Evolutionary conservation across 2,888 invertebrate genomes (phyloP).

Genomic region (Polyommatus icarus): DNA sequence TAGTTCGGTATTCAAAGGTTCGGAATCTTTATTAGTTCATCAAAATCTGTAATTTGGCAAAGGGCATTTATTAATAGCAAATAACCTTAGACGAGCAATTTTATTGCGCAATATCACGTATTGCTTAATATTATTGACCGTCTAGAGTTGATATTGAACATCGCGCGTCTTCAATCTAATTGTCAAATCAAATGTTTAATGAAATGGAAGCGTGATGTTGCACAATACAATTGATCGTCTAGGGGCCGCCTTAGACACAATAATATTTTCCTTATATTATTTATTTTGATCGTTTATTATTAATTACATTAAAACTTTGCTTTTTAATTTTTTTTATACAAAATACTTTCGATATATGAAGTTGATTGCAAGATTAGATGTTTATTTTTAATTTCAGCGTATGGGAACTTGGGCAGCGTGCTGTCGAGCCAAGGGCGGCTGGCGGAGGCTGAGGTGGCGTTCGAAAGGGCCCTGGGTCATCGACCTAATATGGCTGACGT

Average conservation of each 20-base stretch:
- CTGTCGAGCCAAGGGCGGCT: conserved; percentile 93
- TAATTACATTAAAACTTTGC: neutral
- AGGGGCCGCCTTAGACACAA: no score
- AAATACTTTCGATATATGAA: neutral
- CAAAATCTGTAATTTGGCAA: neutral
- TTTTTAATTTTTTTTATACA: neutral
- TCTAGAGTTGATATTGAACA: no score
- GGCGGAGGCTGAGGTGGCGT: conserved; percentile 94
- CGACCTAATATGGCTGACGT: conserved; percentile 99
- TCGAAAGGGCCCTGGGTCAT: conserved; percentile 92
- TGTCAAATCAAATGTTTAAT: no score
- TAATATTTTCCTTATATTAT: no score
- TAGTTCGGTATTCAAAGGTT: neutral
- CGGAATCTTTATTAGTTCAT: neutral
- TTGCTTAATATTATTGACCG: no score
- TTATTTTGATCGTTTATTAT: no score
- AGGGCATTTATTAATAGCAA: neutral
- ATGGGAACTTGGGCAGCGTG: conserved; percentile 98
- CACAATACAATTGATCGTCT: no score
- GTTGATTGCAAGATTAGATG: neutral
- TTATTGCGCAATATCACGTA: no score
- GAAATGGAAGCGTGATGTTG: no score
- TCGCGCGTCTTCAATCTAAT: no score
- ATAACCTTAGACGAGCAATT: no score
- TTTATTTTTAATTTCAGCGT: conserved; percentile 83